These are phyloP conservation scores for Cosmorhoe ocellata DNA, from an alignment of 2,888 invertebrate species.

Conservation along the genomic window DNA sequence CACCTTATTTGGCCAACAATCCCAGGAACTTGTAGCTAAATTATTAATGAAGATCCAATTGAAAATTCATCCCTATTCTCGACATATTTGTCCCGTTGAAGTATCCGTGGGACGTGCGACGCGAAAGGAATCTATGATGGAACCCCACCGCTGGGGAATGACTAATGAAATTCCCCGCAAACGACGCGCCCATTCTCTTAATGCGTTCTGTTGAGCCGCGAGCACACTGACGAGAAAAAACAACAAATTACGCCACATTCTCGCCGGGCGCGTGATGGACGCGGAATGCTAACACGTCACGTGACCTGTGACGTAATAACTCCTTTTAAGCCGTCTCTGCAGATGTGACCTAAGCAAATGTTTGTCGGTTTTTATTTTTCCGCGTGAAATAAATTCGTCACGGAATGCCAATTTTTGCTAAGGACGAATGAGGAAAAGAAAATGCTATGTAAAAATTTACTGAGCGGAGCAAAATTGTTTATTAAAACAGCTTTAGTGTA, in stretches of 20 bases:
- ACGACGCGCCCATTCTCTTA: conserved; percentile 56
- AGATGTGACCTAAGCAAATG: conserved; percentile 43
- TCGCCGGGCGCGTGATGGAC: conserved; percentile 28
- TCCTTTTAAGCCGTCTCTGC: conserved; percentile 31
- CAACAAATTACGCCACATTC: conserved; percentile 40
- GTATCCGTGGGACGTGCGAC: conserved; percentile 49
- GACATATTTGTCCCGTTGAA: conserved; percentile 50
- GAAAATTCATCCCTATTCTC: conserved; percentile 51
- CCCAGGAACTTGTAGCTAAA: conserved; percentile 40
- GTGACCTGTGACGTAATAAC: conserved; percentile 36
- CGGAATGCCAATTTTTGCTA: conserved; percentile 10
- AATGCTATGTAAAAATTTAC: conserved; percentile 2
- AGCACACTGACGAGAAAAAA: conserved; percentile 37
- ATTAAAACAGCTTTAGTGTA: too few species aligned
- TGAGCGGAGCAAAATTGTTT: too few species aligned
- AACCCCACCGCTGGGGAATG: conserved; percentile 53
- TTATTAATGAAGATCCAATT: conserved; percentile 53
- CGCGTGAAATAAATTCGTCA: conserved; percentile 28
- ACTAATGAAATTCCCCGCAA: conserved; percentile 65
- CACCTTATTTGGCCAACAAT: conserved; percentile 43
- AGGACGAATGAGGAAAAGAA: neutral
- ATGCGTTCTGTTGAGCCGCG: conserved; percentile 49
- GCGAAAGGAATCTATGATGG: conserved; percentile 57
- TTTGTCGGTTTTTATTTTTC: conserved; percentile 32
- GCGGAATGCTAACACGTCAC: conserved; percentile 33